Percentiles rank a stretch among this genome's conserved stretches.
These are phyloP conservation scores for Mustela lutreola DNA, from an alignment of 2,113 vertebrate genomes.

Conservation along the genomic window DNA sequence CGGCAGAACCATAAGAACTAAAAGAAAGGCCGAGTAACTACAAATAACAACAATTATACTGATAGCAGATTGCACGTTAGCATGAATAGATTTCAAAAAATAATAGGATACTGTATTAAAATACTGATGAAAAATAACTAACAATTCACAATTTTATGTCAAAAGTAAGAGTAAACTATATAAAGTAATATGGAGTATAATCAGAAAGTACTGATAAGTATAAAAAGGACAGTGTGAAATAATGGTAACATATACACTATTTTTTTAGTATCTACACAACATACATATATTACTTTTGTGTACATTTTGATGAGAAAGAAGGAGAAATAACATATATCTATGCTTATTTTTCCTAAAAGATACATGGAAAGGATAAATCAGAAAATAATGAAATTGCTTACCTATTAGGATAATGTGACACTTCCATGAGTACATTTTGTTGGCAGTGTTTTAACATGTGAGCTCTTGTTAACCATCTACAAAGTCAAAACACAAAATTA, in stretches of 20 bases:
- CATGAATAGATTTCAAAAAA: neutral
- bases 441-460: conserved; percentile 49
- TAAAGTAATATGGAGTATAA: neutral
- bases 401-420: neutral
- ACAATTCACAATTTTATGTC: neutral
- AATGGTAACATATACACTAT: neutral
- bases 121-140: neutral
- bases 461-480: neutral
- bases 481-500: conserved; percentile 60
- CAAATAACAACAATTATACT: neutral
- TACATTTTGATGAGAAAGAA: neutral
- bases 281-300: neutral
- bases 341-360: conserved; percentile 31
- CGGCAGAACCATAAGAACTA: neutral
- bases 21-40: conserved; percentile 10
- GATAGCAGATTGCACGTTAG: neutral
- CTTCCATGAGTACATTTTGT: neutral
- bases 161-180: neutral
- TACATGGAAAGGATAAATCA: neutral
- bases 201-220: neutral
- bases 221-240: neutral
- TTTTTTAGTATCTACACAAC: neutral
- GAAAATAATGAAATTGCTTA: neutral
- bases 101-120: neutral
- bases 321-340: neutral